phyloP scores from a whole-genome alignment of 1,140 invertebrate genomes.

The Glomeris maerens region DNA sequence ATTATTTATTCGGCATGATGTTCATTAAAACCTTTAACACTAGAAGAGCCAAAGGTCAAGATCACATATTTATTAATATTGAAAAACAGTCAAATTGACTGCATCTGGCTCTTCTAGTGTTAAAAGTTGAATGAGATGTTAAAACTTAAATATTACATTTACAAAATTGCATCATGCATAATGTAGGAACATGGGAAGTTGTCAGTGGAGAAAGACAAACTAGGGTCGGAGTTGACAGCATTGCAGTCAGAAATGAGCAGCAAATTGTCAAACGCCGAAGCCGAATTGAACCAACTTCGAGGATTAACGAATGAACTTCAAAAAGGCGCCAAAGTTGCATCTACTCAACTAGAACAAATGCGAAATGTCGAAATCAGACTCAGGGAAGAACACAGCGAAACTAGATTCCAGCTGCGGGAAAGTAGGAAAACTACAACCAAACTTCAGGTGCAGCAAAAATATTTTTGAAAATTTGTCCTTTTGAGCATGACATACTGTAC shows the following conservation, averaged over 20 bases:
- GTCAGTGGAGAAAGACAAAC: constrained; percentile 6
- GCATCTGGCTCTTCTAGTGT: too few relatives aligned
- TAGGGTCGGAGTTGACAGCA: constrained; percentile 17
- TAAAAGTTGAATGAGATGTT: constrained; percentile 1
- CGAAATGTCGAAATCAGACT: neutral
- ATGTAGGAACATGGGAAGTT: constrained; percentile 16
- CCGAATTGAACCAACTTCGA: constrained; percentile 41
- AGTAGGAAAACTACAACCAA: neutral
- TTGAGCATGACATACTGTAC: too few relatives aligned
- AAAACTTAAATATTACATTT: constrained; percentile 3
- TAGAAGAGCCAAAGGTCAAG: too few relatives aligned
- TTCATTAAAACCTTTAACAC: too few relatives aligned
- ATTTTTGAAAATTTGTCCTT: too few relatives aligned
- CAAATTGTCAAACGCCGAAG: constrained; percentile 30
- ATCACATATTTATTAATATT: neutral
- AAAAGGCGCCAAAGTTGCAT: constrained; percentile 37
- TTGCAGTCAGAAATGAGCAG: constrained; percentile 5
- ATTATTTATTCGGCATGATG: too few relatives aligned
- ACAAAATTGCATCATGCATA: constrained; percentile 4
- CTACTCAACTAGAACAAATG: constrained; percentile 38
- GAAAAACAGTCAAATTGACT: neutral
- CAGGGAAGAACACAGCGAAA: constrained; percentile 22
- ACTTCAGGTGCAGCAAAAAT: too few relatives aligned
- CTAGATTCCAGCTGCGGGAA: constrained; percentile 19
- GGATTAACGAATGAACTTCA: constrained; percentile 43